Percentiles rank a stretch among this genome's conserved stretches.
phyloP scores from a whole-genome alignment of 2,113 vertebrate species.

The Saccopteryx bilineata region DNA sequence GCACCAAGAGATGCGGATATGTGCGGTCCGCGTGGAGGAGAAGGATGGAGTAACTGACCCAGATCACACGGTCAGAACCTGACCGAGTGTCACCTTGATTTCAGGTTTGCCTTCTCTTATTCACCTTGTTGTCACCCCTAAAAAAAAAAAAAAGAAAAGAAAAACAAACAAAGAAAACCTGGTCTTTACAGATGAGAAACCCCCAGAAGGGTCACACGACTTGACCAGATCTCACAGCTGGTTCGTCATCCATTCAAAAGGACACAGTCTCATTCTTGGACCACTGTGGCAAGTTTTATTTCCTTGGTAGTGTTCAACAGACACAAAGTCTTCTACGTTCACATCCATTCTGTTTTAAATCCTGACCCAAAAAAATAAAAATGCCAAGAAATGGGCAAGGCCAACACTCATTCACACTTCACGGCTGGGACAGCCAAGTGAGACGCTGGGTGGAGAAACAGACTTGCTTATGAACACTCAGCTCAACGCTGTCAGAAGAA shows the following conservation, averaged over 20 bases:
- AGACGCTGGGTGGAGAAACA: not conserved
- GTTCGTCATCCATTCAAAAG: not conserved
- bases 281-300: not conserved
- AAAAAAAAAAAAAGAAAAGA: not conserved
- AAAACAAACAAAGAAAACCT: not conserved
- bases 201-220: not conserved
- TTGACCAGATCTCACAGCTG: not conserved
- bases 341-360: not conserved
- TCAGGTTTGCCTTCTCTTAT: not conserved
- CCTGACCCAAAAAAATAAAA: not conserved
- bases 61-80: not conserved
- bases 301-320: not conserved
- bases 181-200: not conserved
- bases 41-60: not conserved
- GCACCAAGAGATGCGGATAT: not conserved
- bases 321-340: not conserved
- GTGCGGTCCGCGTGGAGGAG: not conserved
- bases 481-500: not conserved
- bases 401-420: not conserved
- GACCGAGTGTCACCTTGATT: no score
- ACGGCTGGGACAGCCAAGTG: not conserved
- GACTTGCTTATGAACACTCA: not conserved
- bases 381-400: not conserved
- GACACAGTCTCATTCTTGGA: fast-evolving
- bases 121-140: not conserved